Conservation (phyloP, 2,797 vertebrate genomes). For the Streptopelia turtur region DNA sequence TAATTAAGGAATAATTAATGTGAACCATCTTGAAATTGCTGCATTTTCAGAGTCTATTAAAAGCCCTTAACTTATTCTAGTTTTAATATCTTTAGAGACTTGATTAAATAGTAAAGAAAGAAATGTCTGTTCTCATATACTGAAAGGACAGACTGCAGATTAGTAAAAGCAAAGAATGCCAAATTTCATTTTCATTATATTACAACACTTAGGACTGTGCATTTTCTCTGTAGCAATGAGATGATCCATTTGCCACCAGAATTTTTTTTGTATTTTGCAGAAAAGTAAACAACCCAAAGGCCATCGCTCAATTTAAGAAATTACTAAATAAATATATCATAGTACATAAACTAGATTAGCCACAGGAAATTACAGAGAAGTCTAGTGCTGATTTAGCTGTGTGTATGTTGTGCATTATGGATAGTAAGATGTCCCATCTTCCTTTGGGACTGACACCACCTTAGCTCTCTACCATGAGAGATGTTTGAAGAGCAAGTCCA, state of each 20-base stretch:
- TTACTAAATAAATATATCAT: not conserved
- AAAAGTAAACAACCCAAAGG: not conserved
- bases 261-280: constrained; percentile 6
- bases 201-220: not conserved
- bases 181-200: constrained; percentile 39
- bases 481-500: not conserved
- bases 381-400: not conserved
- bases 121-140: constrained; percentile 11
- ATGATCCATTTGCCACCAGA: not conserved
- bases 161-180: constrained; percentile 24
- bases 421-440: not conserved
- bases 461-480: not conserved
- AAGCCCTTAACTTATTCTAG: constrained; percentile 5
- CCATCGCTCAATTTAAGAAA: constrained; percentile 12
- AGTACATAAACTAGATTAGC: constrained; percentile 7
- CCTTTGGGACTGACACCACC: not conserved
- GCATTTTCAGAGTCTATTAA: constrained; percentile 27
- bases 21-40: not conserved
- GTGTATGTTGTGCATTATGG: fast-evolving
- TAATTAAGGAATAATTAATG: constrained; percentile 44
- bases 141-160: constrained; percentile 25
- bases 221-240: constrained; percentile 4
- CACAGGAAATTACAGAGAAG: not conserved
- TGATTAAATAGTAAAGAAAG: constrained; percentile 50
- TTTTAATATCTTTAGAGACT: constrained; percentile 45